Base-by-base conservation (phyloP, 2,888 invertebrate genomes). In the Cryptocephalus moraei region DNA sequence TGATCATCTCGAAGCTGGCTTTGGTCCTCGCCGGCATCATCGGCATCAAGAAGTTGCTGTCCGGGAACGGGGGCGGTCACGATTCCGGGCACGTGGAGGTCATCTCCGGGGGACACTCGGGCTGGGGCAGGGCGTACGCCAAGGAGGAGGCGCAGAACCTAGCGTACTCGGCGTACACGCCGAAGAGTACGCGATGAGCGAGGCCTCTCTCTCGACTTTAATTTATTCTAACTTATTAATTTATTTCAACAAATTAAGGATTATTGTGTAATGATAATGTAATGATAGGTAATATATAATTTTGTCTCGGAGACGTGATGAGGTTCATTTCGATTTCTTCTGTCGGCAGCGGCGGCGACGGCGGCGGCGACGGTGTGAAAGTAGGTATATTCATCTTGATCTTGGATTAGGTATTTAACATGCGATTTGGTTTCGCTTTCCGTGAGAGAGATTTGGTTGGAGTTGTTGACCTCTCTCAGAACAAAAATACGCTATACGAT, bases 1-100 rank as follows among this genome's bases (percentile, higher is more conserved):
- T 90, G 53, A 89, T 90, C 58, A 85, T 90, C 42, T 87, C 88
- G 54, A 90, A 90, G 65, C 70, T 90, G 56, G 90, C 90, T 0
- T 69, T 90, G 45, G 87, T 89, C 0, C 72, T 90, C 43, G 88
- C 90, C 49, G 86, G 84, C 56, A 89, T 90, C 59, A 86, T 90
- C 56, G 90, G 89, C 3, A 73, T 91, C 68, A 90, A 89, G 75
- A 90, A 90, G 62, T 77, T 91, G 32, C 73, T 89, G 41, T 81
- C 84, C 14, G 77, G 82, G 2, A 78, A 78, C 33, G 77, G 79
- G 8, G 67, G 71, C 8, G 66, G 68, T 8, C 73, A 75, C 58
- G 81, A 84, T 48, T 77, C 80, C 45, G 79, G 80, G 11, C 82
- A 84, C 59, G 84, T 84, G 59, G 69, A 69, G 49, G 86, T 86